Conservation (phyloP, 1,140 invertebrate species). For the Drosophila bocki region DNA sequence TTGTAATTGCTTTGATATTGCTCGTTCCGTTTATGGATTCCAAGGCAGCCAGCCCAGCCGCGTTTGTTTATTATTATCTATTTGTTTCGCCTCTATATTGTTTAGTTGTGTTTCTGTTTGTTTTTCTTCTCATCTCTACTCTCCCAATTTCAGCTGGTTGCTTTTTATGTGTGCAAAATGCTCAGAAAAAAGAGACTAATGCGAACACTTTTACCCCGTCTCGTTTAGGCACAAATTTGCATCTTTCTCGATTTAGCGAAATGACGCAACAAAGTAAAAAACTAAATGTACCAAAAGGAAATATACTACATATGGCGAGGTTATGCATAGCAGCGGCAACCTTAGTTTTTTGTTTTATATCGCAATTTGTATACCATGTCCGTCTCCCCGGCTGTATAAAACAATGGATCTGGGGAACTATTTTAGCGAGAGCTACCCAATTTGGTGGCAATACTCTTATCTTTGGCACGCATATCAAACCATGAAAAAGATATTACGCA, state of each 20-base stretch:
- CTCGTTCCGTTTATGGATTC: constrained; percentile 36
- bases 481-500: background rate
- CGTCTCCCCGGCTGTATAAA: background rate
- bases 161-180: constrained; percentile 23
- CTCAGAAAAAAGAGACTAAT: constrained; percentile 13
- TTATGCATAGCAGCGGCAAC: constrained; percentile 30
- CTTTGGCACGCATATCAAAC: background rate
- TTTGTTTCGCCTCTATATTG: constrained; percentile 33
- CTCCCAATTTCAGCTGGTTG: constrained; percentile 16
- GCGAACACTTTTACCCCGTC: constrained; percentile 6
- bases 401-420: background rate
- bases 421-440: background rate
- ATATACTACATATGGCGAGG: constrained; percentile 46
- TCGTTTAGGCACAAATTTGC: constrained; percentile 31
- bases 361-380: constrained; percentile 5
- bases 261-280: constrained; percentile 35
- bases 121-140: constrained; percentile 6
- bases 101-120: constrained; percentile 29
- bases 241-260: constrained; percentile 47
- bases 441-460: background rate
- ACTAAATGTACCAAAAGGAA: constrained; percentile 8
- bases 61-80: constrained; percentile 42
- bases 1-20: constrained; percentile 25
- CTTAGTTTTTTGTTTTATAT: constrained; percentile 33
- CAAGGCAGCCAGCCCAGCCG: constrained; percentile 37